Conservation (phyloP, 53 echinoderm and acorn worm species). For the Actinopyga echinites region DNA sequence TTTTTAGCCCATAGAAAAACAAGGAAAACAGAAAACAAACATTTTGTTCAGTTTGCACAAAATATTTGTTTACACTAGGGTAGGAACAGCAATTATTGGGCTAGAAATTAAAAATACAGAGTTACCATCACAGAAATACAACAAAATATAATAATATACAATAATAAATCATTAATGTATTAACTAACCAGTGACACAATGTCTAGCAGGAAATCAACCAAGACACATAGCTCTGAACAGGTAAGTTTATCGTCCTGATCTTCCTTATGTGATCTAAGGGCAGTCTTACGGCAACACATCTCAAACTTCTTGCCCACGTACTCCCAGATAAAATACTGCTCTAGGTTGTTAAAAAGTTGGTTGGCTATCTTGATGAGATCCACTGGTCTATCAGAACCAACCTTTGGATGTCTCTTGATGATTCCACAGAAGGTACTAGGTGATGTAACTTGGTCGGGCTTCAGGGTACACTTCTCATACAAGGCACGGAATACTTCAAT, state of each 20-base stretch:
- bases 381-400: constrained; percentile 59
- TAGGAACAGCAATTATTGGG: too few species aligned
- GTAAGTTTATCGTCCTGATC: constrained; percentile 63
- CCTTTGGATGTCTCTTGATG: constrained; percentile 51
- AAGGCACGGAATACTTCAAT: constrained; percentile 92
- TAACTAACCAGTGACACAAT: constrained; percentile 91
- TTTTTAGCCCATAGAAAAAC: too few species aligned
- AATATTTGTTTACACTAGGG: too few species aligned
- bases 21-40: too few species aligned
- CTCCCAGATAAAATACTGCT: constrained; percentile 98
- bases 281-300: constrained; percentile 80
- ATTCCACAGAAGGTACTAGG: background rate
- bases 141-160: too few species aligned
- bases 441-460: background rate
- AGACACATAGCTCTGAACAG: constrained; percentile 77
- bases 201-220: constrained; percentile 92
- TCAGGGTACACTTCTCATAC: constrained; percentile 81
- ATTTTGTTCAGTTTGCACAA: too few species aligned
- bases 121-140: too few species aligned
- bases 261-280: constrained; percentile 36
- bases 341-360: constrained; percentile 87
- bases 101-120: too few species aligned
- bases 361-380: constrained; percentile 99
- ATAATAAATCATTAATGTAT: background rate
- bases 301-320: constrained; percentile 91